Evolutionary conservation across 2,888 invertebrate genomes (phyloP), one percentile per base, ranked within the genome.

Genomic region (Lithophane ornitopus): DNA sequence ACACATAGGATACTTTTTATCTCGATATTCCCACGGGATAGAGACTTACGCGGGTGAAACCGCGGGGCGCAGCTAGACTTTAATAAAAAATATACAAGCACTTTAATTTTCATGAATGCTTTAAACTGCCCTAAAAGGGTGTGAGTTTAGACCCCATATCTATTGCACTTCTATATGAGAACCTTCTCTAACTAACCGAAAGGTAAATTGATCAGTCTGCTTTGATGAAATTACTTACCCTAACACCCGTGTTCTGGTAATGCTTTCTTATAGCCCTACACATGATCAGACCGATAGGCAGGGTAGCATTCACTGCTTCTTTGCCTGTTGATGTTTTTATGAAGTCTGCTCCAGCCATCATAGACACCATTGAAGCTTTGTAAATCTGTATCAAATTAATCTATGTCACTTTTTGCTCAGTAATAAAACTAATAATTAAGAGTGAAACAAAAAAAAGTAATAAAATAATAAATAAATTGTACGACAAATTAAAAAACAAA

Each of bases 321-420:
- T 99, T 99, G 69, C 98, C 99, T 0, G 99, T 99, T 0, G 99
- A 99, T 6, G 99, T 99, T 96, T 99, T 99, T 81, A 99, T 99
- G 91, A 99, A 99, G 95, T 99, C 99, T 8, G 99, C 98, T 22
- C 99, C 99, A 75, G 99, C 99, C 97, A 98, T 97, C 99, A 99
- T 99, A 39, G 99, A 98, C 62, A 98, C 97, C 97, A 99, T 97
- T 34, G 99, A 98, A 0, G 98, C 98, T 92, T 98, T 98, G 93
- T 99, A 99, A 3, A 99, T 97, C 98, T 98, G 87, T 41, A 66
- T n/a, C 9, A 54, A 82, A 46, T 26, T 52, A 9, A 26, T 22
- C 4, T 59, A 16, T 58, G 16, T 14, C 22, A 71, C 26, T 26
- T 26, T 63, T 61, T 61, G 28, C 56, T 22, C 4, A 26, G 19